phyloP scores from a whole-genome alignment of 2,888 invertebrate species.

The Troides oblongomaculatus region DNA sequence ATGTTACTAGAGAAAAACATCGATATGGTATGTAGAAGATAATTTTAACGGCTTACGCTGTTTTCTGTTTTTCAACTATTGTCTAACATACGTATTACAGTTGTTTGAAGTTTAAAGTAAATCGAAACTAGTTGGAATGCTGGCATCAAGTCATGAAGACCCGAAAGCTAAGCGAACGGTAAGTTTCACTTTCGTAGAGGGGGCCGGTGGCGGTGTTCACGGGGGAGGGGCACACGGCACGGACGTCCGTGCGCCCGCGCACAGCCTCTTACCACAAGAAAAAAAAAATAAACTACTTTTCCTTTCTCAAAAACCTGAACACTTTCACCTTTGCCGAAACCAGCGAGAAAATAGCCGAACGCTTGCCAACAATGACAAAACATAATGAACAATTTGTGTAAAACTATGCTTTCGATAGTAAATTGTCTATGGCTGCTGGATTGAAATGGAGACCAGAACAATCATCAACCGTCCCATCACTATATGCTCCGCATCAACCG shows the following conservation, averaged over 20 bases:
- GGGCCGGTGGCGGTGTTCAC: conserved; percentile 32
- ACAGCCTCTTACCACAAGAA: conserved; percentile 55
- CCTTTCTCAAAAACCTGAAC: conserved; percentile 75
- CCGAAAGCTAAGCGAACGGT: conserved; percentile 43
- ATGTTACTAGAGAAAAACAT: too few relatives aligned
- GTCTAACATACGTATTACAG: neutral
- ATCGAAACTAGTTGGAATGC: conserved; percentile 34
- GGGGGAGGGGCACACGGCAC: conserved; percentile 31
- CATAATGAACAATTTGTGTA: conserved; percentile 10
- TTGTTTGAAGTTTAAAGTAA: too few relatives aligned
- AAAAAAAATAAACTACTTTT: conserved; percentile 77
- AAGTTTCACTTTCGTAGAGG: conserved; percentile 67
- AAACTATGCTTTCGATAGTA: conserved; percentile 4
- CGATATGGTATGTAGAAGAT: too few relatives aligned
- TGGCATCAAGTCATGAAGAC: conserved; percentile 32
- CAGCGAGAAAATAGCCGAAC: conserved; percentile 52
- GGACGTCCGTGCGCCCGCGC: conserved; percentile 58
- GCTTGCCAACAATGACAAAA: conserved; percentile 15
- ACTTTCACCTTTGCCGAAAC: conserved; percentile 75
- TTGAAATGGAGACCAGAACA: neutral
- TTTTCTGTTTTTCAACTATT: neutral
- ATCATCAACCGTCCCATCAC: neutral
- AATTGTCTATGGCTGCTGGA: neutral
- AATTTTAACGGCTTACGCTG: too few relatives aligned
- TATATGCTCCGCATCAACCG: neutral